Evolutionary conservation across 2,888 invertebrate species (phyloP).

Genomic region (Onchidella celtica): DNA sequence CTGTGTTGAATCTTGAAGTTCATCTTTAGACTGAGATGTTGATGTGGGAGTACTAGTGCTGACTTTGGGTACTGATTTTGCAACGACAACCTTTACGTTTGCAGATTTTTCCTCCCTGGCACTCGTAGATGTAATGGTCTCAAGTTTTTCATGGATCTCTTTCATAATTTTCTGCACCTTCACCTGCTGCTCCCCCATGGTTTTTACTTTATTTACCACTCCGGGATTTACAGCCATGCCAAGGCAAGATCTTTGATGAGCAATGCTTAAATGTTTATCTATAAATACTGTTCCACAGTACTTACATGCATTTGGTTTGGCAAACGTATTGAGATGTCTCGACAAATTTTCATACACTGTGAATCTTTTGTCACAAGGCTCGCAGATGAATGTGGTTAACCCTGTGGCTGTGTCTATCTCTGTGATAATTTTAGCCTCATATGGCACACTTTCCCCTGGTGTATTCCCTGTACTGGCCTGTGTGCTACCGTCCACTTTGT

Average conservation of each 20-base stretch:
- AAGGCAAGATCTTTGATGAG: conserved; percentile 43
- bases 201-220: not conserved
- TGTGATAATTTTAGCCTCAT: conserved; percentile 24
- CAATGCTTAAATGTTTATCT: conserved; percentile 39
- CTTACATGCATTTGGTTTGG: conserved; percentile 31
- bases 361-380: conserved; percentile 46
- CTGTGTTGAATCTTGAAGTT: not conserved
- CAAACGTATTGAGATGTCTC: conserved; percentile 43
- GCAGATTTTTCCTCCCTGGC: not conserved
- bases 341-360: conserved; percentile 28
- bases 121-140: not conserved
- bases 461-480: not conserved
- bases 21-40: not conserved
- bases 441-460: not conserved
- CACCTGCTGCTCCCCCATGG: conserved; percentile 36
- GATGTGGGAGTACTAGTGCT: not conserved
- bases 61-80: not conserved
- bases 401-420: conserved; percentile 1
- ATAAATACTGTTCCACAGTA: conserved; percentile 32
- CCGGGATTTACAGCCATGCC: not conserved
- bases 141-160: conserved; percentile 27
- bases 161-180: conserved; percentile 36
- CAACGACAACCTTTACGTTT: not conserved
- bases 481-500: not conserved
- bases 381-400: conserved; percentile 1